These are phyloP conservation scores for Xestia rhomboidea DNA, from an alignment of 2,888 invertebrate genomes.

Conservation along the genomic window DNA sequence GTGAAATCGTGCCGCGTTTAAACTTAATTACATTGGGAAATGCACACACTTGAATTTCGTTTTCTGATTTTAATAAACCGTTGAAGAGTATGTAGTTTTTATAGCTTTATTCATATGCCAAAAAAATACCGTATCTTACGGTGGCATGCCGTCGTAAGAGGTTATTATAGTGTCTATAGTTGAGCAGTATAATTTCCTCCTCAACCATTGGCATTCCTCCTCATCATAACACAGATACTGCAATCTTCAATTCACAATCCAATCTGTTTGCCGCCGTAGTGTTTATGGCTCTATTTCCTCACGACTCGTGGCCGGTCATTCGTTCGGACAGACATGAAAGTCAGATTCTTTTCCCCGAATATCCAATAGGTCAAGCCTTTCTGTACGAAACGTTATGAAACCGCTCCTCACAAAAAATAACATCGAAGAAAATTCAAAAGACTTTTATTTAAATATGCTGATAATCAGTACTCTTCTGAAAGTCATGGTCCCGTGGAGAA, in stretches of 20 bases:
- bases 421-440: not conserved
- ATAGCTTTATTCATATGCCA: not conserved
- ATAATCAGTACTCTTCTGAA: not conserved
- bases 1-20: conserved; percentile 31
- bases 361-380: not conserved
- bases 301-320: conserved; percentile 7
- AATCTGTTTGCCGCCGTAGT: conserved; percentile 1
- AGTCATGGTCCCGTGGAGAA: not conserved
- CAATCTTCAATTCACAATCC: not conserved
- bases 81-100: not conserved
- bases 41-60: conserved; percentile 12
- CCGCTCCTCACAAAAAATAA: not conserved
- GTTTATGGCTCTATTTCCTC: conserved; percentile 27
- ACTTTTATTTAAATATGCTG: not conserved
- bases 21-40: conserved; percentile 25
- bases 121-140: not conserved
- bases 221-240: conserved; percentile 8
- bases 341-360: conserved; percentile 5
- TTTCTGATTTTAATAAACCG: conserved; percentile 13
- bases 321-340: conserved; percentile 12
- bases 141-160: not conserved
- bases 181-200: not conserved
- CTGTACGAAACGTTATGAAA: not conserved
- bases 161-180: not conserved
- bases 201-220: not conserved